Evolutionary conservation across 1,140 invertebrate genomes (phyloP).

Genomic region (Caenorhabditis inopinata): DNA sequence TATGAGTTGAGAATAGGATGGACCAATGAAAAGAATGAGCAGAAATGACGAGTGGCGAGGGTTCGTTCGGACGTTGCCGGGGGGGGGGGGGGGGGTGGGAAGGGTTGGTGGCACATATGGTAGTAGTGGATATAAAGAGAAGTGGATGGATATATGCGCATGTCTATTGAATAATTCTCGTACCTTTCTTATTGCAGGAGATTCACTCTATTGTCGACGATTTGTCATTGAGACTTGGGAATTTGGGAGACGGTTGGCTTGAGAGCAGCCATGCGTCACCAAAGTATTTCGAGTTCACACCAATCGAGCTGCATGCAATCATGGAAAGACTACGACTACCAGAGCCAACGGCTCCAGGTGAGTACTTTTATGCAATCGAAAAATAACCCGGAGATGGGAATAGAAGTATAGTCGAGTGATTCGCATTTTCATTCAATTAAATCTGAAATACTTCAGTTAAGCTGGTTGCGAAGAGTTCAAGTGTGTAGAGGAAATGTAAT

Average conservation of each 20-base stretch:
- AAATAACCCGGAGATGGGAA: too few relatives aligned
- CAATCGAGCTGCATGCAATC: constrained; percentile 79
- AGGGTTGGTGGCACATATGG: constrained; percentile 36
- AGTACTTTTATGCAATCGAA: not conserved
- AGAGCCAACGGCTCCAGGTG: constrained; percentile 71
- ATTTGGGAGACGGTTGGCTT: constrained; percentile 48
- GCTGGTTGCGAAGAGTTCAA: too few relatives aligned
- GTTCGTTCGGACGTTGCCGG: not conserved
- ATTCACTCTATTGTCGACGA: constrained; percentile 52
- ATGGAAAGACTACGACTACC: constrained; percentile 82
- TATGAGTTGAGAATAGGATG: not conserved
- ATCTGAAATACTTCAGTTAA: too few relatives aligned
- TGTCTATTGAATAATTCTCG: not conserved
- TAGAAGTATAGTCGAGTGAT: too few relatives aligned
- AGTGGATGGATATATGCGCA: not conserved
- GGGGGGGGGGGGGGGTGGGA: not conserved
- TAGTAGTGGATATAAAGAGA: not conserved
- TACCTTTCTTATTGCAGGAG: constrained; percentile 48
- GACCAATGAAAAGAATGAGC: not conserved
- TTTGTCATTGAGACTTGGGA: constrained; percentile 46
- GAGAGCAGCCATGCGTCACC: constrained; percentile 39
- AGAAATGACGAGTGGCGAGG: not conserved
- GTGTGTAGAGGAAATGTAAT: too few relatives aligned
- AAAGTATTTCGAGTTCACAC: constrained; percentile 57
- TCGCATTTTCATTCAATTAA: too few relatives aligned